Conservation (phyloP, 1,140 invertebrate genomes). For the Venustaconcha ellipsiformis region DNA sequence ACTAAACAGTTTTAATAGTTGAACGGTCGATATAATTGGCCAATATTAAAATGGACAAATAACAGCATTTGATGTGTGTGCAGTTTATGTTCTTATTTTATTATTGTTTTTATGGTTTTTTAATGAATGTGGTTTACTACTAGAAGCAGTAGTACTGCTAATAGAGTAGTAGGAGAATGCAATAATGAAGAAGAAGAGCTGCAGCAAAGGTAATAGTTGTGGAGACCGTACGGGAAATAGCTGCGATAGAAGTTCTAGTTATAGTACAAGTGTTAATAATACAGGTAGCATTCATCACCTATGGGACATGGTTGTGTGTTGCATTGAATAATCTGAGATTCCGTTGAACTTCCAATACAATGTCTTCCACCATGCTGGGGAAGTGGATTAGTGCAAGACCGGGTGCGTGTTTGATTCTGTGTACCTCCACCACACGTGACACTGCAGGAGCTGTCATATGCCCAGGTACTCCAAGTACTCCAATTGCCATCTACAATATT, state of each 20-base stretch:
- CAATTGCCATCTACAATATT: too few relatives aligned
- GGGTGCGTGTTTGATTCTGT: constrained; percentile 73
- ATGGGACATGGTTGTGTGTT: too few relatives aligned
- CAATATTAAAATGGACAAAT: too few relatives aligned
- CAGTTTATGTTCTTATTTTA: too few relatives aligned
- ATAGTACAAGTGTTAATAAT: constrained; percentile 1
- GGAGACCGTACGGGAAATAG: neutral
- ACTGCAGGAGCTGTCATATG: constrained; percentile 87
- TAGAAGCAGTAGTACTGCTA: neutral
- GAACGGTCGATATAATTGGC: too few relatives aligned
- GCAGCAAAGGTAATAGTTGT: neutral
- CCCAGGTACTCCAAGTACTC: constrained; percentile 45
- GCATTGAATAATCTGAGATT: too few relatives aligned
- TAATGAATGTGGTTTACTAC: neutral
- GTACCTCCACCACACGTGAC: constrained; percentile 90
- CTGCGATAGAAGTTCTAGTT: neutral
- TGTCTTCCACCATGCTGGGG: constrained; percentile 40
- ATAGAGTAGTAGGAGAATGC: neutral
- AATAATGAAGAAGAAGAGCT: neutral
- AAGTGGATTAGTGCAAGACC: constrained; percentile 40
- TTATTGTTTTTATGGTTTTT: too few relatives aligned
- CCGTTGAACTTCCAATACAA: constrained; percentile 25
- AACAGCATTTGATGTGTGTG: too few relatives aligned
- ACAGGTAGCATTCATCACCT: neutral
- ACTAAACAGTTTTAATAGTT: too few relatives aligned